A percentile compares a stretch with the other conserved stretches of the same genome.
Evolutionary conservation across 2,797 vertebrate species (phyloP).

Genomic region (Podargus strigoides): DNA sequence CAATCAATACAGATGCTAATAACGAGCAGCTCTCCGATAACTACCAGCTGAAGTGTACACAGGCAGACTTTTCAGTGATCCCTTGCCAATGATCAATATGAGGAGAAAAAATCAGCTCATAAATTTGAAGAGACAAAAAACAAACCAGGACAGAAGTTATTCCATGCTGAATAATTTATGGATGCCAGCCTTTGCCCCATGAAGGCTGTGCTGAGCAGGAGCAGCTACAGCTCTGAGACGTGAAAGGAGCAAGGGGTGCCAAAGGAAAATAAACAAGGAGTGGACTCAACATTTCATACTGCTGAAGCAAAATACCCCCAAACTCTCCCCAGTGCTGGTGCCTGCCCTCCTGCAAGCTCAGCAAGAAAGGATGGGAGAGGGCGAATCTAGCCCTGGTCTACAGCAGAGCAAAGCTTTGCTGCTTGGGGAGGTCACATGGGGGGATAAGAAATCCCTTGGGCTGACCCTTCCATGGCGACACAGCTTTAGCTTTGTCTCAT

Average conservation of each 20-base stretch:
- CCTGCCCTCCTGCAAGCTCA: not conserved
- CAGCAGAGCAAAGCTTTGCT: not conserved
- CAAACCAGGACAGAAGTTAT: not conserved
- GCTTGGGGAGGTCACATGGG: not conserved
- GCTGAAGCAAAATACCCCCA: not conserved
- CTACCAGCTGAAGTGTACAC: not conserved
- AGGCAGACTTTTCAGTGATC: not conserved
- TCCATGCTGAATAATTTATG: slow-evolving; percentile 18
- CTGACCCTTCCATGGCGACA: not conserved
- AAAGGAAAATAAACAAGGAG: not conserved
- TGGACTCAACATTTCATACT: not conserved
- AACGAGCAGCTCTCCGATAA: not conserved
- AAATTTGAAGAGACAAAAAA: not conserved
- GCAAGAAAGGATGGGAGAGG: not conserved
- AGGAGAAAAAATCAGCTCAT: not conserved
- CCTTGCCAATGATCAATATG: slow-evolving; percentile 28
- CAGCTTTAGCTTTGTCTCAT: not conserved
- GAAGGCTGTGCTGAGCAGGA: not conserved
- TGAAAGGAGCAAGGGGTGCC: not conserved
- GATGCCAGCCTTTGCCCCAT: not conserved
- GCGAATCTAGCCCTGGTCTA: not conserved
- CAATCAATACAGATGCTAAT: slow-evolving; percentile 32
- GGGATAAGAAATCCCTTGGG: not conserved
- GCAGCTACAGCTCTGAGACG: not conserved
- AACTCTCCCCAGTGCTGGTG: not conserved